Conservation (phyloP, 2,888 invertebrate genomes). For the Drosophila bunnanda region DNA sequence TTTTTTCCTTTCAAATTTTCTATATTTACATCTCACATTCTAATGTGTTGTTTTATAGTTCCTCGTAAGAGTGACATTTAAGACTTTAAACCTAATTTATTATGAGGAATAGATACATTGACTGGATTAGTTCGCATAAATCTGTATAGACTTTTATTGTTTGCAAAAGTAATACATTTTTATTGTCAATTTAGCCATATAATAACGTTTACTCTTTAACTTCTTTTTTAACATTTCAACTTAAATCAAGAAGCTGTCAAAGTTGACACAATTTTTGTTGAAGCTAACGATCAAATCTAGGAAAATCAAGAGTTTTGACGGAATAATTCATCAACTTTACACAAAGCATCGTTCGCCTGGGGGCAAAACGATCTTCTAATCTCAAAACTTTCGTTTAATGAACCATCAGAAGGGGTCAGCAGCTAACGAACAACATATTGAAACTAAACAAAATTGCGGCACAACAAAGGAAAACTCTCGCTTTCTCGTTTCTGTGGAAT, state of each 20-base stretch:
- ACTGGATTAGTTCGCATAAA: neutral
- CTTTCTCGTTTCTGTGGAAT: slow-evolving; percentile 61
- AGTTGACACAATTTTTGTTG: slow-evolving; percentile 13
- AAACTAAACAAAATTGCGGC: slow-evolving; percentile 44
- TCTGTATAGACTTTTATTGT: neutral
- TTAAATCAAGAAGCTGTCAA: neutral
- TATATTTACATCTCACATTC: neutral
- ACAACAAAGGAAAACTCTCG: slow-evolving; percentile 66
- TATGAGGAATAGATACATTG: neutral
- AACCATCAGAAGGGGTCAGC: slow-evolving; percentile 21
- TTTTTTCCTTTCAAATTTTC: neutral
- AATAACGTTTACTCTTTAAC: too few species aligned
- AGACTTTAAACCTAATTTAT: neutral
- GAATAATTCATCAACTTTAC: slow-evolving; percentile 30
- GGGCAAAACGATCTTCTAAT: slow-evolving; percentile 27
- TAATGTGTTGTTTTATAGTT: neutral
- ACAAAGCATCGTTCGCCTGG: slow-evolving; percentile 2
- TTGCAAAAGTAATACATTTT: neutral
- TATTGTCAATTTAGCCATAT: neutral
- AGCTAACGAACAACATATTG: slow-evolving; percentile 22
- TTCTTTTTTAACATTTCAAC: neutral
- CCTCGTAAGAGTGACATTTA: neutral
- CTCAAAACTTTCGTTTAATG: slow-evolving; percentile 41
- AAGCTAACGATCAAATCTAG: neutral
- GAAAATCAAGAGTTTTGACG: slow-evolving; percentile 15